Evolutionary conservation across 2,113 vertebrate genomes (phyloP).

Genomic region (Xenopus laevis): DNA sequence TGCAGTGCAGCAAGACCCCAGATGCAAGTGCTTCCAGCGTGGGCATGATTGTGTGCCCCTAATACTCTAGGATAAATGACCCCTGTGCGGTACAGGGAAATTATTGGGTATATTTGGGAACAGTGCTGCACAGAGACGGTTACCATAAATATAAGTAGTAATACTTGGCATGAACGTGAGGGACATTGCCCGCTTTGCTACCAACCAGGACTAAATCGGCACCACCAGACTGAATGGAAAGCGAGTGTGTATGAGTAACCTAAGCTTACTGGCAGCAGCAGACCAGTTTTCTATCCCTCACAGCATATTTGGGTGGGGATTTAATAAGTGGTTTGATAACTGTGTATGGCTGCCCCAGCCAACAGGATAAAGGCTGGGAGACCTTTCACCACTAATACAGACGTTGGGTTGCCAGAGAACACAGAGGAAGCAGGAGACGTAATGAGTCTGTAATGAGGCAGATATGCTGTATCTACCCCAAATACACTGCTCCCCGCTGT

Average conservation of each 20-base stretch:
- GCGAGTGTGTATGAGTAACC: slow-evolving; percentile 29
- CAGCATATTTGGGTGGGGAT: slow-evolving; percentile 20
- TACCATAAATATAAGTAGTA: too few species aligned
- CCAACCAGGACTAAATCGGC: too few species aligned
- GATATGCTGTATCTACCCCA: slow-evolving; percentile 28
- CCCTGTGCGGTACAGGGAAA: too few species aligned
- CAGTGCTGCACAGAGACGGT: too few species aligned
- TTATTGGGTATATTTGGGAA: too few species aligned
- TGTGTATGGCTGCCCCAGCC: slow-evolving; percentile 34
- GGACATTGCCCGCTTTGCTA: too few species aligned
- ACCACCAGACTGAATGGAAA: neutral
- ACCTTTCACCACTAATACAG: slow-evolving; percentile 39
- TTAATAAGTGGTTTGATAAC: slow-evolving; percentile 43
- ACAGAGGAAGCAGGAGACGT: slow-evolving; percentile 37
- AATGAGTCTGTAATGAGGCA: slow-evolving; percentile 29
- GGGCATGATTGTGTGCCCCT: too few species aligned
- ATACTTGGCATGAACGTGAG: too few species aligned
- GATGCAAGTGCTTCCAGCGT: too few species aligned
- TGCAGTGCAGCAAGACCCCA: too few species aligned
- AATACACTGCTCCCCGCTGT: slow-evolving; percentile 16
- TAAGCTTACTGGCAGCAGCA: neutral
- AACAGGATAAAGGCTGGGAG: slow-evolving; percentile 42
- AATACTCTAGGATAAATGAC: too few species aligned
- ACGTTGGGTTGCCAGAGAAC: slow-evolving; percentile 18
- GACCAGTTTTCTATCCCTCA: slow-evolving; percentile 15